Evolutionary conservation across 1,140 invertebrate genomes (phyloP).

Genomic region (Venturia canescens): DNA sequence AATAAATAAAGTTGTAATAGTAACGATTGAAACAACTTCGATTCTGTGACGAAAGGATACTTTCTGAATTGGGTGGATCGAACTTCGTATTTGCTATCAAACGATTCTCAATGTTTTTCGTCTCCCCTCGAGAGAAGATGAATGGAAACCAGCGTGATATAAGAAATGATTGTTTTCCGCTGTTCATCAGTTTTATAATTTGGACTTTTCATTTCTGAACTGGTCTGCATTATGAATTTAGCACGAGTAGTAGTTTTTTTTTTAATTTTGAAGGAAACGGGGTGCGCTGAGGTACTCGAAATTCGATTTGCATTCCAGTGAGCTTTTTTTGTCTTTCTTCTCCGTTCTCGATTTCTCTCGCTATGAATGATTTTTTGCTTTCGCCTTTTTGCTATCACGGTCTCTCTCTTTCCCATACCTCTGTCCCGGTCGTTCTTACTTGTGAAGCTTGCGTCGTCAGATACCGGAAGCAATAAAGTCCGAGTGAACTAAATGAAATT

Average conservation of each 20-base stretch:
- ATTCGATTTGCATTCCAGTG: neutral
- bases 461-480: constrained; percentile 54
- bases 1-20: no score
- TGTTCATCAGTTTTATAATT: no score
- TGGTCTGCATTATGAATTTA: no score
- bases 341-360: constrained; percentile 3
- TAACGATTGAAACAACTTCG: no score
- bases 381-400: neutral
- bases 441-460: constrained; percentile 34
- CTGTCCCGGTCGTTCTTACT: neutral
- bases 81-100: no score
- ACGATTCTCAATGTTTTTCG: no score
- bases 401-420: constrained; percentile 14
- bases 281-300: neutral
- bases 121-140: no score
- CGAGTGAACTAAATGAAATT: constrained; percentile 54
- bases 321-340: constrained; percentile 14
- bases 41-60: no score
- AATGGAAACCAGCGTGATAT: no score
- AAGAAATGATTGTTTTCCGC: no score
- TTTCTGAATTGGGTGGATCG: no score
- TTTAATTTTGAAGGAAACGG: neutral
- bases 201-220: no score
- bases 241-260: neutral
- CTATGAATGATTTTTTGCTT: neutral